A percentile compares a stretch with the other conserved stretches of the same genome.
Conservation (phyloP, 2,888 invertebrate species). For the Tinea pellionella region DNA sequence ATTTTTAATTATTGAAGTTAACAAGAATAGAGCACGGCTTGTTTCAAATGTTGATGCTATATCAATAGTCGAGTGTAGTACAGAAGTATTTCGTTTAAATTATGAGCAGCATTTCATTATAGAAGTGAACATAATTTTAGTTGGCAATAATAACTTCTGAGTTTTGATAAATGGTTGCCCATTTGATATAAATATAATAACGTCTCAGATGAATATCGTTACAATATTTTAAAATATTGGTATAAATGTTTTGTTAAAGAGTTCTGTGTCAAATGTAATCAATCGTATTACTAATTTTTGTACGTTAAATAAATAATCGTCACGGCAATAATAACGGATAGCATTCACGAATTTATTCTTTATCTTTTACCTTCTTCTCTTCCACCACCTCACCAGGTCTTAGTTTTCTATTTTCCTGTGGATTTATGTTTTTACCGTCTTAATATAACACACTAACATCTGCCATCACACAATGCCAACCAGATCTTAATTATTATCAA, state of each 20-base stretch:
- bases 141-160: not conserved
- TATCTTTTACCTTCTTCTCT: slow-evolving; percentile 89
- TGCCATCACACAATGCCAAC: slow-evolving; percentile 8
- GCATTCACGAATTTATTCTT: slow-evolving; percentile 59
- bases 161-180: not conserved
- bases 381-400: slow-evolving; percentile 94
- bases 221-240: not conserved
- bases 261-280: slow-evolving; percentile 40
- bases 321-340: slow-evolving; percentile 60
- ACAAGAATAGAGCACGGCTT: too few relatives aligned
- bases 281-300: slow-evolving; percentile 40
- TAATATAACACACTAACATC: slow-evolving; percentile 30
- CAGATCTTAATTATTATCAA: slow-evolving; percentile 21
- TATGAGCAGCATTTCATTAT: not conserved
- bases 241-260: slow-evolving; percentile 8
- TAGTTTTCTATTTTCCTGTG: slow-evolving; percentile 89
- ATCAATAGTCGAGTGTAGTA: not conserved
- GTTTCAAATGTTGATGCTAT: not conserved
- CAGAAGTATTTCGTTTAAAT: not conserved
- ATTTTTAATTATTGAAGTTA: not conserved
- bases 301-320: slow-evolving; percentile 42
- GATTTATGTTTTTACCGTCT: slow-evolving; percentile 63
- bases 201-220: not conserved
- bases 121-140: not conserved
- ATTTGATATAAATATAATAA: not conserved